These are phyloP conservation scores for Clostera curtula DNA, from an alignment of 2,888 invertebrate species.

Conservation along the genomic window DNA sequence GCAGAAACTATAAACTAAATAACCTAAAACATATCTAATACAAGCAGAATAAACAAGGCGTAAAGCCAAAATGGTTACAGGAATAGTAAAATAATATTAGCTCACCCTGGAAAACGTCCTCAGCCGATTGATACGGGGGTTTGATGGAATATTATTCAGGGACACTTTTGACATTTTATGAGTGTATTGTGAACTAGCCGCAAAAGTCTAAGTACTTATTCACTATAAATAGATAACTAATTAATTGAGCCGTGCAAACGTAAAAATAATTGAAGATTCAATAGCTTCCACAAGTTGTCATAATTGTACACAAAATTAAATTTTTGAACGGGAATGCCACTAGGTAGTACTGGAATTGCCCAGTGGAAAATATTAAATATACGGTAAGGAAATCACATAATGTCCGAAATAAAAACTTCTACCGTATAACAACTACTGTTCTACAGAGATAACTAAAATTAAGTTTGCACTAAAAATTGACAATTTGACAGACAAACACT, in stretches of 20 bases:
- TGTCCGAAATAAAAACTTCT: too few species aligned
- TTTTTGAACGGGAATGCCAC: too few species aligned
- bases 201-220: constrained; percentile 39
- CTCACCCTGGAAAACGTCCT: constrained; percentile 69
- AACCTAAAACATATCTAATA: constrained; percentile 37
- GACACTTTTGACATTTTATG: constrained; percentile 67
- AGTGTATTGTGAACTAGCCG: too few species aligned
- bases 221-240: constrained; percentile 39
- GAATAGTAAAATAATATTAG: constrained; percentile 17
- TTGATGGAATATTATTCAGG: constrained; percentile 65
- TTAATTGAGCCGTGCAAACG: too few species aligned
- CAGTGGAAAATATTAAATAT: too few species aligned
- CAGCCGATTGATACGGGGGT: constrained; percentile 61
- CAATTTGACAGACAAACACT: constrained; percentile 25
- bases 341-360: too few species aligned
- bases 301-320: too few species aligned
- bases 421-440: too few species aligned
- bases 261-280: constrained; percentile 39
- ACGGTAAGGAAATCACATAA: too few species aligned
- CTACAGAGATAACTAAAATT: constrained; percentile 6
- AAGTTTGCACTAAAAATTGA: constrained; percentile 10
- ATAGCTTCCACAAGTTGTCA: too few species aligned
- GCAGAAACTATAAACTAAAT: constrained; percentile 14
- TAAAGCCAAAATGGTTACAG: constrained; percentile 7
- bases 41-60: constrained; percentile 21